Conservation (phyloP, 2,888 invertebrate species). For the Heteropelma amictum region DNA sequence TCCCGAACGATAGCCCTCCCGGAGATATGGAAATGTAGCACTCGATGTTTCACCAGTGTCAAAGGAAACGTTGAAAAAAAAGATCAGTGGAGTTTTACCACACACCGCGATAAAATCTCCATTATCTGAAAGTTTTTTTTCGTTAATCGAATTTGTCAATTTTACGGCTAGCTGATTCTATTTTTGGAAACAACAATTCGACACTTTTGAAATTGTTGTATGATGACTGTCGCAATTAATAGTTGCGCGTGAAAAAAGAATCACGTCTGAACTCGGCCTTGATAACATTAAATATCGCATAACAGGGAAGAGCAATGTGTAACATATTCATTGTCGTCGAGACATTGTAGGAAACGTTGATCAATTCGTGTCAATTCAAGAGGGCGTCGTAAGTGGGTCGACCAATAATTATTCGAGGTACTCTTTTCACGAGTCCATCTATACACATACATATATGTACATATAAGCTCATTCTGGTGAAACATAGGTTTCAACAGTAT, state of each 20-base stretch:
- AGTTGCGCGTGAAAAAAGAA: too few species aligned
- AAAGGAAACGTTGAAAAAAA: slow-evolving; percentile 58
- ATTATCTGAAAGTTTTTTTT: neutral
- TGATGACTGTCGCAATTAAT: too few species aligned
- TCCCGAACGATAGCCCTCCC: slow-evolving; percentile 70
- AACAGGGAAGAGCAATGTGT: neutral
- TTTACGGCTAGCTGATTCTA: neutral
- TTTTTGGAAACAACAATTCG: neutral
- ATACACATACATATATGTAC: slow-evolving; percentile 60
- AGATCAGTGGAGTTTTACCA: slow-evolving; percentile 18
- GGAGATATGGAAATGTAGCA: slow-evolving; percentile 63
- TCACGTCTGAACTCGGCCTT: too few species aligned
- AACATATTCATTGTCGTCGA: slow-evolving; percentile 7
- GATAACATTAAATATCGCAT: neutral
- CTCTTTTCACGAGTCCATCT: slow-evolving; percentile 56
- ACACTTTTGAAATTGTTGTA: too few species aligned
- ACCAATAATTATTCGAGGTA: slow-evolving; percentile 61
- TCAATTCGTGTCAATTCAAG: slow-evolving; percentile 67
- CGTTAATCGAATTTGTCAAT: neutral
- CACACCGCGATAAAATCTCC: slow-evolving; percentile 3
- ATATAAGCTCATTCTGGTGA: slow-evolving; percentile 6
- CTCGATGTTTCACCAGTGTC: slow-evolving; percentile 60
- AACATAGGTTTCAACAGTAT: too few species aligned
- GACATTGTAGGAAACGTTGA: slow-evolving; percentile 35
- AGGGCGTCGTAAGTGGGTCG: slow-evolving; percentile 62